Percentiles rank a stretch among this genome's conserved stretches.
These are phyloP conservation scores for Andrena bucephala DNA, from an alignment of 2,888 invertebrate genomes.

Conservation along the genomic window DNA sequence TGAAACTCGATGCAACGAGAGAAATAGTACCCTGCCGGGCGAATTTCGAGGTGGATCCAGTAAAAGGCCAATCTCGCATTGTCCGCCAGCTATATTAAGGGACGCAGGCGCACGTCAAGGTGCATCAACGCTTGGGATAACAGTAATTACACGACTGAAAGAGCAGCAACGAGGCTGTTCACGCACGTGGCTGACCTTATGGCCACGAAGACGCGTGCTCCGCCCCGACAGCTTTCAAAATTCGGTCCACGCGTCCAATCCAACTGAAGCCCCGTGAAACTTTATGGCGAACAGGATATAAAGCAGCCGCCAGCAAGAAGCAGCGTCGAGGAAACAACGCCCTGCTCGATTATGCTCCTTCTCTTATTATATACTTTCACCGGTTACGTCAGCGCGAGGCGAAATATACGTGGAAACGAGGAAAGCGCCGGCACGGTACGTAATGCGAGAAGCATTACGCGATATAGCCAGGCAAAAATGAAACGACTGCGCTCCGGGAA, in stretches of 20 bases:
- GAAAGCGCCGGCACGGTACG: slow-evolving; percentile 55
- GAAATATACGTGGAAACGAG: slow-evolving; percentile 43
- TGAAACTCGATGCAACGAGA: neutral
- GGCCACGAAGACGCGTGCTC: slow-evolving; percentile 6
- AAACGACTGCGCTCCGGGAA: slow-evolving; percentile 18
- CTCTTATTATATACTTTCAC: slow-evolving; percentile 57
- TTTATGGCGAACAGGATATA: neutral
- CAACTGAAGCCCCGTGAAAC: neutral
- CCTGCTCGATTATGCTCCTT: slow-evolving; percentile 55
- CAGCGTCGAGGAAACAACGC: slow-evolving; percentile 23
- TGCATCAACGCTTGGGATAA: slow-evolving; percentile 1
- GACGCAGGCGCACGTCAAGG: neutral
- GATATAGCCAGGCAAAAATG: neutral
- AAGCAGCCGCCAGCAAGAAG: neutral
- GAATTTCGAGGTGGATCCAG: neutral
- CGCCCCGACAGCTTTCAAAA: slow-evolving; percentile 7
- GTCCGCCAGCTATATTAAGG: neutral
- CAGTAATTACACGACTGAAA: slow-evolving; percentile 45
- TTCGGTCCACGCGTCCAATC: too few relatives aligned
- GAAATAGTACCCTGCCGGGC: neutral
- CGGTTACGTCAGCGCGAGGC: slow-evolving; percentile 31
- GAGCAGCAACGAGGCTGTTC: slow-evolving; percentile 1
- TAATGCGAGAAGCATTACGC: slow-evolving; percentile 47
- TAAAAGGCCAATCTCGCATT: neutral
- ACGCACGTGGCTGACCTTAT: neutral